These are phyloP conservation scores for Psilanteris sp. DNA, from an alignment of 1,140 invertebrate genomes.

Conservation along the genomic window DNA sequence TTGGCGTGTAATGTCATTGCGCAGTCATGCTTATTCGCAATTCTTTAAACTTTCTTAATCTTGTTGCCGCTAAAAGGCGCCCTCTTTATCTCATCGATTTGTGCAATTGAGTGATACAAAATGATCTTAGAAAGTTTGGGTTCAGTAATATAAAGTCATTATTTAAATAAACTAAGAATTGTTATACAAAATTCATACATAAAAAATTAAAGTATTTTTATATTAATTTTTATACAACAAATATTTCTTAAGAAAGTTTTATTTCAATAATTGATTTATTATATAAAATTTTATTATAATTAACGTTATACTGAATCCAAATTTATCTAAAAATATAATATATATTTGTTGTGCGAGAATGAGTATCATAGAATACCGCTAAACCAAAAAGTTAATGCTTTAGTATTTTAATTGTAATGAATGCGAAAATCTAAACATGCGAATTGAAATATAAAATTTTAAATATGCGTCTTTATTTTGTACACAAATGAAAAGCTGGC, in stretches of 20 bases:
- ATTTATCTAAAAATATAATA: constrained; percentile 2
- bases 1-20: not conserved
- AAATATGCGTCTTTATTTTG: constrained; percentile 44
- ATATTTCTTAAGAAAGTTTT: no score
- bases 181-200: no score
- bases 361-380: constrained; percentile 16
- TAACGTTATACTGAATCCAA: constrained; percentile 6
- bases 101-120: constrained; percentile 33
- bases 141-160: not conserved
- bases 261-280: not conserved
- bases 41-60: constrained; percentile 23
- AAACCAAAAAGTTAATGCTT: constrained; percentile 64
- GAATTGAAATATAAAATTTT: no score
- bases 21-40: constrained; percentile 17
- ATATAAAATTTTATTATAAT: not conserved
- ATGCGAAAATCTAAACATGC: constrained; percentile 20
- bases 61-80: constrained; percentile 4
- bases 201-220: no score
- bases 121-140: constrained; percentile 7
- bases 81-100: constrained; percentile 23
- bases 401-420: constrained; percentile 64
- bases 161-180: no score
- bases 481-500: constrained; percentile 35
- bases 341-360: constrained; percentile 33
- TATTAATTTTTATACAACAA: not conserved